Evolutionary conservation across 2,888 invertebrate species (phyloP), one percentile per base, ranked within the genome.

Genomic region (Aleiodes alternator): DNA sequence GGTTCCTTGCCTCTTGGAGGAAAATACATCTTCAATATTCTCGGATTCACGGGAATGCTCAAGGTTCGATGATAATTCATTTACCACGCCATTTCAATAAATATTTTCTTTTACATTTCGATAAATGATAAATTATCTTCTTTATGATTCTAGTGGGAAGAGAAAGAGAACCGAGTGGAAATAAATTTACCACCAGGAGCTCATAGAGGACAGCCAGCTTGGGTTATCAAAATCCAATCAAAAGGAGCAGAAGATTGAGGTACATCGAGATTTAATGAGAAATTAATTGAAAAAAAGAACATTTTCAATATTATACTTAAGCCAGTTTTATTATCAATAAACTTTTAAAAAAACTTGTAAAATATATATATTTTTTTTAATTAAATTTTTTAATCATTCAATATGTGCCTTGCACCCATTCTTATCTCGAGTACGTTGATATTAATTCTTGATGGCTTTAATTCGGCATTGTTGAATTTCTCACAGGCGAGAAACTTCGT

Each of bases 401-500:
- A 43, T 43, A 43, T 43, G 11, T 8, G 43, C 8, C 43, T 43
- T 3, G 8, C 7, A 43, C 9, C 9, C 56, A 79, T 16, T 56
- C 57, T 55, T 23, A 51, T 31, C 29, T 34, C 9, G n/a, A 50
- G 53, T 50, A 8, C n/a, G 2, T 23, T 61, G 3, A 9, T 38
- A n/a, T n/a, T 43, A 43, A 29, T 57, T 57, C 31, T 29, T 31
- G 3, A 29, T 50, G 3, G 3, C 0, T 53, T 53, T 4, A 16
- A 4, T 53, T 53, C 5, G 14, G 14, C 6, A 53, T n/a, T 48
- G 11, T 7, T n/a, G 12, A 34, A 68, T 14, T 11, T 43, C 77
- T 85, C 83, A 85, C 43, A 93, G 90, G 82, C 92, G 92, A 75
- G 92, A 90, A 23, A 95, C 93, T 92, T 98, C 97, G 85, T 95